These are phyloP conservation scores for Drosophila ananassae DNA, from an alignment of 1,140 invertebrate genomes.

Conservation along the genomic window DNA sequence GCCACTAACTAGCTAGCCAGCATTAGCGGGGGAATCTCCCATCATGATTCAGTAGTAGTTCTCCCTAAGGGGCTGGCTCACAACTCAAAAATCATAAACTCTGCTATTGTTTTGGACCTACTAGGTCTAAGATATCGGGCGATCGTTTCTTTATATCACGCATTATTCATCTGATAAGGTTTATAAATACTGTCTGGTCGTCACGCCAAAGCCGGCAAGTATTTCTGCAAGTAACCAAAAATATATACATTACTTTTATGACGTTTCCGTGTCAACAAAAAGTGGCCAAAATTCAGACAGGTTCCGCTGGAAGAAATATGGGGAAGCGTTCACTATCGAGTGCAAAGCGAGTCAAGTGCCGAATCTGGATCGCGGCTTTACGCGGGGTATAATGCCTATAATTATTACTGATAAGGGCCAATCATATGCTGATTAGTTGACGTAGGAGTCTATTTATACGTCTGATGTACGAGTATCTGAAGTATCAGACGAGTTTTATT, in stretches of 20 bases:
- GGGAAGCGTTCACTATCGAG: neutral
- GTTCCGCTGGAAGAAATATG: slow-evolving; percentile 16
- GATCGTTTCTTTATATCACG: slow-evolving; percentile 41
- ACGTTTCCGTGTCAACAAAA: slow-evolving; percentile 54
- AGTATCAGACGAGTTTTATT: neutral
- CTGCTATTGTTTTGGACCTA: slow-evolving; percentile 24
- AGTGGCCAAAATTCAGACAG: slow-evolving; percentile 35
- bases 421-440: slow-evolving; percentile 42
- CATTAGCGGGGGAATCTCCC: slow-evolving; percentile 13
- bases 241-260: slow-evolving; percentile 47
- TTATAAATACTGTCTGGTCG: slow-evolving; percentile 26
- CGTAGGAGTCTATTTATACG: slow-evolving; percentile 53
- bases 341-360: slow-evolving; percentile 22
- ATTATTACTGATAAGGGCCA: slow-evolving; percentile 31
- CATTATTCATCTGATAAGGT: slow-evolving; percentile 52
- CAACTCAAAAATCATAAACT: slow-evolving; percentile 16
- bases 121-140: slow-evolving; percentile 34
- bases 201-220: slow-evolving; percentile 18
- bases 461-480: slow-evolving; percentile 30
- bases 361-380: slow-evolving; percentile 26
- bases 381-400: slow-evolving; percentile 1
- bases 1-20: neutral
- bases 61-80: neutral
- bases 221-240: slow-evolving; percentile 8
- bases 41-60: slow-evolving; percentile 19